Evolutionary conservation across 1,140 invertebrate species (phyloP).

Genomic region (Papilio dardanus): DNA sequence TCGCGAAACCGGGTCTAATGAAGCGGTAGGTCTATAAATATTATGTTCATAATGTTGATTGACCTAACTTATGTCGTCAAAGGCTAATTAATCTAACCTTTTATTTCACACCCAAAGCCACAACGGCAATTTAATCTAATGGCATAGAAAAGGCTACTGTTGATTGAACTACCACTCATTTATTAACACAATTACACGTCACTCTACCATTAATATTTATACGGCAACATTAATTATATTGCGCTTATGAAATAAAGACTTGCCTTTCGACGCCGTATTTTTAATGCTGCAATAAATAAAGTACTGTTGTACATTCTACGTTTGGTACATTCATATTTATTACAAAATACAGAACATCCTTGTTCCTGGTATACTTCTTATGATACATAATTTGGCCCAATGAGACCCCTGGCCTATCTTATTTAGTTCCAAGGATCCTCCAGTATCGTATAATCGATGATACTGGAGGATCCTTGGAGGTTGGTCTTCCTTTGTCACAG

Average conservation of each 20-base stretch:
- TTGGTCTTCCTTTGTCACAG: too few species aligned
- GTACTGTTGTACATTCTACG: background rate
- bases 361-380: too few species aligned
- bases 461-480: too few species aligned
- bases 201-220: slow-evolving; percentile 6
- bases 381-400: too few species aligned
- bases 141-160: background rate
- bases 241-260: background rate
- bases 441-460: too few species aligned
- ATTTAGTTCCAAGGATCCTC: too few species aligned
- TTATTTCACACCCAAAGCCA: background rate
- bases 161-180: slow-evolving; percentile 1
- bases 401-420: too few species aligned
- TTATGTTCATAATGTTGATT: background rate
- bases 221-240: background rate
- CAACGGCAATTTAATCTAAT: background rate
- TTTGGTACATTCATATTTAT: too few species aligned
- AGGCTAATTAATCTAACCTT: slow-evolving; percentile 1
- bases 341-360: too few species aligned
- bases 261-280: too few species aligned
- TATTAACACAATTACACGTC: background rate
- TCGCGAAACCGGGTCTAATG: too few species aligned
- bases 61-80: background rate
- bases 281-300: background rate
- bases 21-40: background rate